Evolutionary conservation across 2,888 invertebrate species (phyloP), one percentile per base, ranked within the genome.

Genomic region (Agonopterix heracliana): DNA sequence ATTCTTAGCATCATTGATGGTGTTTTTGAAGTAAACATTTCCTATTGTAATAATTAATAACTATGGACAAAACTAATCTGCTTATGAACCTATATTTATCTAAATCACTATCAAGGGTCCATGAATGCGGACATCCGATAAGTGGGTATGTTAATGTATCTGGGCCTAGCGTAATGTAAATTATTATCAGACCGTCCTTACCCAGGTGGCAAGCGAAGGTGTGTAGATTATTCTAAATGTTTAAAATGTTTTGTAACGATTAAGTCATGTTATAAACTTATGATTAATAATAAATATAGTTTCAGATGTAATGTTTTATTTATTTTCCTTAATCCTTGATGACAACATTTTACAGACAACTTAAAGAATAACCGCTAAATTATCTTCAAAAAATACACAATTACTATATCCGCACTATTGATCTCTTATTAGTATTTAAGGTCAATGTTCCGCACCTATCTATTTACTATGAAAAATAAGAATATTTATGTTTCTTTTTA

Each of bases 261-360:
- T 84, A 86, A 87, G 87, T 87, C 85, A 86, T 87, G 85, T 87
- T 87, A 81, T 81, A 79, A 81, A 86, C 83, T 82, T 86, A 86
- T 80, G 71, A 85, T 81, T 83, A 85, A 84, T 81, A 84, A 79
- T 83, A 86, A 85, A 83, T 86, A 82, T 86, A 86, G 84, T 86
- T 87, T 87, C 85, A 73, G 76, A 83, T 64, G 56, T 56, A 47
- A 55, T 59, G 54, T 61, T 71, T 76, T 75, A 62, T 59, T 52
- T 54, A 36, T 38, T 46, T 38, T 36, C 9, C 10, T 36, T 12
- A 38, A 26, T 26, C 26, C 26, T 3, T 26, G 26, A 26, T 26
- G 26, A 26, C 17, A 17, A 17, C 26, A 26, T 26, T 26, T 26
- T 26, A 26, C 26, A 26, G 26, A 26, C 3, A 26, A 26, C 5